A percentile compares a stretch with the other conserved stretches of the same genome.
Conservation (phyloP, 2,797 vertebrate species). For the Sternarchorhynchus goeldii region DNA sequence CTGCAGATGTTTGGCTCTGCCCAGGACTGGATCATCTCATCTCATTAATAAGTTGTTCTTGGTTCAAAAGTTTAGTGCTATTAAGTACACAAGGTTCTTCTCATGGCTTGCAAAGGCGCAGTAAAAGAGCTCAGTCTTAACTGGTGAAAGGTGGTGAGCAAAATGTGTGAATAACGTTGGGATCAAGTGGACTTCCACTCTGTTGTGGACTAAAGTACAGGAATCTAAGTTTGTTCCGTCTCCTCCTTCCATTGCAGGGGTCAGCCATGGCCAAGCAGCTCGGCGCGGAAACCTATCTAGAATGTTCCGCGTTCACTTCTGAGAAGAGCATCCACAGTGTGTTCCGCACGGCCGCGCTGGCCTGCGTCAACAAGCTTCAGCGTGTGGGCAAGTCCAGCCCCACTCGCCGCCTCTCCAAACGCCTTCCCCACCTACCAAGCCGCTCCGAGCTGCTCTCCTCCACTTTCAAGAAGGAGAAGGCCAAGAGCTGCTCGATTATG, state of each 20-base stretch:
- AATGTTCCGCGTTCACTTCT: slow-evolving; percentile 93
- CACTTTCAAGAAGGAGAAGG: slow-evolving; percentile 94
- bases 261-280: slow-evolving; percentile 89
- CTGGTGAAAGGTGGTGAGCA: too few species aligned
- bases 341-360: slow-evolving; percentile 86
- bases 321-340: slow-evolving; percentile 96
- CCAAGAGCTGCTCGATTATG: slow-evolving; percentile 96
- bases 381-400: slow-evolving; percentile 80
- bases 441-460: slow-evolving; percentile 91
- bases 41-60: too few species aligned
- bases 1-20: too few species aligned
- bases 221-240: background rate
- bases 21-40: too few species aligned
- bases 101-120: too few species aligned
- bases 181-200: background rate
- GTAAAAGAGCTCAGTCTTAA: background rate
- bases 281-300: slow-evolving; percentile 90
- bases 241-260: slow-evolving; percentile 72
- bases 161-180: background rate
- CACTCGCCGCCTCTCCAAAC: slow-evolving; percentile 88
- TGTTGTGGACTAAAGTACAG: background rate
- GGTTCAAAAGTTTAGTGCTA: too few species aligned
- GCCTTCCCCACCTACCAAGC: slow-evolving; percentile 91
- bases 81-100: too few species aligned
- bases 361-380: slow-evolving; percentile 87